phyloP scores from a whole-genome alignment of 2,888 invertebrate genomes.

The Chaetoderma sp. region DNA sequence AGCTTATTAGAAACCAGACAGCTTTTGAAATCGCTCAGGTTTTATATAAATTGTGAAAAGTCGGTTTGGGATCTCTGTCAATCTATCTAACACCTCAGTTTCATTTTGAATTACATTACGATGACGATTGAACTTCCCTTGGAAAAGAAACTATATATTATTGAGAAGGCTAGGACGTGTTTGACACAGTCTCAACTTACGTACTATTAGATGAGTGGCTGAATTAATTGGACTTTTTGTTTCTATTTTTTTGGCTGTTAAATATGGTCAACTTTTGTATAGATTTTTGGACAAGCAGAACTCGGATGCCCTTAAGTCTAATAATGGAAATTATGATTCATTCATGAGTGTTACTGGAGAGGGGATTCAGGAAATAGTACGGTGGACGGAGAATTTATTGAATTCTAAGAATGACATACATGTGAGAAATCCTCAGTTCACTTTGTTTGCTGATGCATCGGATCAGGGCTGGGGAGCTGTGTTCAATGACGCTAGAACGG shows the following conservation, averaged over 20 bases:
- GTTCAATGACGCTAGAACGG: neutral
- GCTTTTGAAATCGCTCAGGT: neutral
- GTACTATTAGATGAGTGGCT: neutral
- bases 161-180: no score
- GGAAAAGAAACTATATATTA: no score
- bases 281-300: conserved; percentile 9
- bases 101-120: no score
- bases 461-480: neutral
- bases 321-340: neutral
- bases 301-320: neutral
- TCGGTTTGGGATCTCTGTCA: neutral
- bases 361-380: neutral
- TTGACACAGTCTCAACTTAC: no score
- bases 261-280: neutral
- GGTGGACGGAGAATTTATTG: neutral
- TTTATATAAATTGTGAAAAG: neutral
- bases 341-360: neutral
- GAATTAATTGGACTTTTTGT: neutral
- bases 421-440: no score
- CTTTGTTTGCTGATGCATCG: neutral
- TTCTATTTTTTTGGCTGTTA: neutral
- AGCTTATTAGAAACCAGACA: neutral
- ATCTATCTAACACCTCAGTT: neutral
- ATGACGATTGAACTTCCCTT: no score
- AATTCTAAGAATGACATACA: no score